Percentiles rank a stretch among this genome's conserved stretches.
Conservation (phyloP, 2,888 invertebrate species). For the Apodemia zela region DNA sequence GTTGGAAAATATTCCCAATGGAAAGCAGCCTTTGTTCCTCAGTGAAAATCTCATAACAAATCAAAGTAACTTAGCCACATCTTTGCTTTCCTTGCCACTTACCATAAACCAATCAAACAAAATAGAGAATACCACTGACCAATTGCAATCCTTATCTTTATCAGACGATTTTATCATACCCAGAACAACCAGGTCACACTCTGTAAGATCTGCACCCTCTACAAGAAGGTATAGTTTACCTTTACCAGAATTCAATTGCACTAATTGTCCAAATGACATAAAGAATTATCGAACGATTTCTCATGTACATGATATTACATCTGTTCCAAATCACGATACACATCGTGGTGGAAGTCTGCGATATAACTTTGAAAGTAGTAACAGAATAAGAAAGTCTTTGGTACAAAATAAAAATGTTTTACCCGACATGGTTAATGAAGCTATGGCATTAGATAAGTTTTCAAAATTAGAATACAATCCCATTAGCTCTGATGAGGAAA, state of each 20-base stretch:
- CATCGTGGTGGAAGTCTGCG: constrained; percentile 45
- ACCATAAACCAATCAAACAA: constrained; percentile 38
- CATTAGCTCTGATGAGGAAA: constrained; percentile 68
- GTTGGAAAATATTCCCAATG: constrained; percentile 85
- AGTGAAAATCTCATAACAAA: constrained; percentile 46
- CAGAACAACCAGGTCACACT: constrained; percentile 56
- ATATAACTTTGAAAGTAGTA: constrained; percentile 39
- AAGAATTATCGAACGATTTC: constrained; percentile 55
- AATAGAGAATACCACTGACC: constrained; percentile 55
- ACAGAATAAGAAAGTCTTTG: constrained; percentile 44
- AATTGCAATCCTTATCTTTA: constrained; percentile 56
- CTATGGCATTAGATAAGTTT: constrained; percentile 78
- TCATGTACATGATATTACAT: constrained; percentile 52
- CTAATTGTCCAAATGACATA: constrained; percentile 42
- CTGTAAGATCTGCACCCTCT: constrained; percentile 69
- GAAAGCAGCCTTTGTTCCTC: constrained; percentile 50
- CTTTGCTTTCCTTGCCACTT: constrained; percentile 57
- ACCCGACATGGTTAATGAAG: constrained; percentile 85
- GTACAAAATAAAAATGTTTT: constrained; percentile 58
- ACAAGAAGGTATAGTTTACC: constrained; percentile 64
- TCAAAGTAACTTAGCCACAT: constrained; percentile 47
- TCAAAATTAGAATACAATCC: constrained; percentile 60
- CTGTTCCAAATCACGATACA: constrained; percentile 49
- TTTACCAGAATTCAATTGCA: constrained; percentile 56
- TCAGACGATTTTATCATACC: constrained; percentile 46